Conservation (phyloP, 2,888 invertebrate genomes). For the Megamerina dolium region DNA sequence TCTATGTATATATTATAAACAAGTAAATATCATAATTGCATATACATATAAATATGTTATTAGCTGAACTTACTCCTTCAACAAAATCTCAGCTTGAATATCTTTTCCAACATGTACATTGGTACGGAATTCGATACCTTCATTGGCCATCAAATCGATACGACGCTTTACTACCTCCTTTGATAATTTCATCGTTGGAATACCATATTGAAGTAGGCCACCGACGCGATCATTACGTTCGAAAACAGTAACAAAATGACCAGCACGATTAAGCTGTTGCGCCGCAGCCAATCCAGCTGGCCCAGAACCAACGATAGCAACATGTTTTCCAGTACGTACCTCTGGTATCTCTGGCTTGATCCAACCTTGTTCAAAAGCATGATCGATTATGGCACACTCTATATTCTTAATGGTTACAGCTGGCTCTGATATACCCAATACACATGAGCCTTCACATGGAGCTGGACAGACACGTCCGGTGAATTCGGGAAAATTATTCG, state of each 20-base stretch:
- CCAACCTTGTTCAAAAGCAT: conserved; percentile 96
- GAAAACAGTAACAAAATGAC: conserved; percentile 93
- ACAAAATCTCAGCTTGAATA: conserved; percentile 67
- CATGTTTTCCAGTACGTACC: conserved; percentile 68
- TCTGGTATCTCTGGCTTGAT: conserved; percentile 75
- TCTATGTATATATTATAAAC: conserved; percentile 42
- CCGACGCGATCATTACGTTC: conserved; percentile 95
- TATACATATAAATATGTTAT: neutral
- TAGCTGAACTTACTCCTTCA: conserved; percentile 54
- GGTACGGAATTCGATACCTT: conserved; percentile 86
- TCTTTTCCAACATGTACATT: conserved; percentile 88
- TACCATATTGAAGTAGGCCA: conserved; percentile 94
- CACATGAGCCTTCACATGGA: conserved; percentile 98
- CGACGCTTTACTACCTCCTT: conserved; percentile 89
- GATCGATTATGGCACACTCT: conserved; percentile 97
- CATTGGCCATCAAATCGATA: conserved; percentile 76
- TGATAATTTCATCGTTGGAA: conserved; percentile 97
- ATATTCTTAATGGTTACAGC: conserved; percentile 99
- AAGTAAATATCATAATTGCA: conserved; percentile 1
- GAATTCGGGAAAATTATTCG: conserved; percentile 99
- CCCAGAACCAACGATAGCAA: conserved; percentile 91
- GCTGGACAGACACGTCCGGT: conserved; percentile 93
- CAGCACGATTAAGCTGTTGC: conserved; percentile 90
- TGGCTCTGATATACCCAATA: conserved; percentile 90
- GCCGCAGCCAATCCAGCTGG: conserved; percentile 94